These are phyloP conservation scores for Monopterus albus DNA, from an alignment of 2,113 vertebrate genomes.

Conservation along the genomic window DNA sequence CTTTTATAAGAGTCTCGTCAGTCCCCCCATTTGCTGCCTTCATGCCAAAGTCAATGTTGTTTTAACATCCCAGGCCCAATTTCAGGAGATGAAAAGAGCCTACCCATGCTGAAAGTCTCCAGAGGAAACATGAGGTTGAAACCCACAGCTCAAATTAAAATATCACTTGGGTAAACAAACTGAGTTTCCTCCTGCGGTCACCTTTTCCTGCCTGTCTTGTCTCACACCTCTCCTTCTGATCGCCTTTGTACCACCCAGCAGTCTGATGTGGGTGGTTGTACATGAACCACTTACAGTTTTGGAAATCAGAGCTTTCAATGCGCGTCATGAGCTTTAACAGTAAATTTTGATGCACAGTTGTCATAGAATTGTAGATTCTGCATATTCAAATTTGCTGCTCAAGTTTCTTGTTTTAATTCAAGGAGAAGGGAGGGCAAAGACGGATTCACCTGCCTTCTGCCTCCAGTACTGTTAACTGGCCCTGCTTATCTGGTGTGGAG, in stretches of 20 bases:
- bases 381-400: no score
- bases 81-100: slow-evolving; percentile 53
- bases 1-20: slow-evolving; percentile 55
- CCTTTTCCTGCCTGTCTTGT: slow-evolving; percentile 46
- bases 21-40: slow-evolving; percentile 38
- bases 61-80: slow-evolving; percentile 48
- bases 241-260: neutral
- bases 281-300: neutral
- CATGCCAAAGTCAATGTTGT: slow-evolving; percentile 76
- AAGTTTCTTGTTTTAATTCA: no score
- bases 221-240: slow-evolving; percentile 39
- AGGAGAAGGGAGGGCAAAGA: no score
- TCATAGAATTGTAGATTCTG: no score
- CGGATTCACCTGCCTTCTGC: no score
- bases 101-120: slow-evolving; percentile 30
- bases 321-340: no score
- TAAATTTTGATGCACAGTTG: no score
- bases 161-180: slow-evolving; percentile 64
- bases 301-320: no score
- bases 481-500: no score
- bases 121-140: slow-evolving; percentile 12
- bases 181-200: slow-evolving; percentile 66
- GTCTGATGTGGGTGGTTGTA: slow-evolving; percentile 21
- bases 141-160: slow-evolving; percentile 61
- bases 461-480: no score